Conservation (phyloP, 2,888 invertebrate species). For the Prosapia bicincta region DNA sequence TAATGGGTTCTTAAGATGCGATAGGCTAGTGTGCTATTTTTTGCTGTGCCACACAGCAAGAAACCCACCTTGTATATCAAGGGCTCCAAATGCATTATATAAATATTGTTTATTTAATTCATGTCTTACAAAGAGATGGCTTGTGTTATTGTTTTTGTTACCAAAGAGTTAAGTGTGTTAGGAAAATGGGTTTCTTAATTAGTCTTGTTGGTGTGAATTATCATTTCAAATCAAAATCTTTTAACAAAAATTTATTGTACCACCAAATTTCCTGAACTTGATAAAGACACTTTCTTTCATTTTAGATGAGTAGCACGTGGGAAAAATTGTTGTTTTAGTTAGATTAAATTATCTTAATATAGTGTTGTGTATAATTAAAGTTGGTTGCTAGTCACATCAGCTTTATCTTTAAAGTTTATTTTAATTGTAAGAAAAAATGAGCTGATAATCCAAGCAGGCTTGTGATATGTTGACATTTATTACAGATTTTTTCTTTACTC, state of each 20-base stretch:
- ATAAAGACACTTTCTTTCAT: neutral
- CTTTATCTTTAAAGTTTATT: constrained; percentile 8
- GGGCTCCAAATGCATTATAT: neutral
- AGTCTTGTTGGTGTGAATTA: constrained; percentile 2
- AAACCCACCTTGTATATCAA: neutral
- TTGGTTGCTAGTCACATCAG: constrained; percentile 21
- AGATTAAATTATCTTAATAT: constrained; percentile 19
- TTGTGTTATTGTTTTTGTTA: constrained; percentile 27
- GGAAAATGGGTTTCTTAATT: constrained; percentile 19
- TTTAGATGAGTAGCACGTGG: neutral
- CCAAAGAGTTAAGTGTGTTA: constrained; percentile 29
- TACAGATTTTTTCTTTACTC: too few relatives aligned
- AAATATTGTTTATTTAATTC: constrained; percentile 24
- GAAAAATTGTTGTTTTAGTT: constrained; percentile 21
- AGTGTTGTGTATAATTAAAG: constrained; percentile 7
- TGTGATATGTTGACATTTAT: too few relatives aligned
- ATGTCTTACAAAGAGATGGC: constrained; percentile 18
- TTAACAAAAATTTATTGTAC: constrained; percentile 9
- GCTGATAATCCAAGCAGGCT: neutral
- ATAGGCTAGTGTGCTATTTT: constrained; percentile 10
- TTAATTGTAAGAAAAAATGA: neutral
- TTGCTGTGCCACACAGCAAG: neutral
- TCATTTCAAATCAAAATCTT: constrained; percentile 2
- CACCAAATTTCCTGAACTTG: neutral
- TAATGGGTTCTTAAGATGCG: constrained; percentile 12